Base-by-base conservation (phyloP, 2,113 vertebrate genomes). In the Sylvilagus bachmani region DNA sequence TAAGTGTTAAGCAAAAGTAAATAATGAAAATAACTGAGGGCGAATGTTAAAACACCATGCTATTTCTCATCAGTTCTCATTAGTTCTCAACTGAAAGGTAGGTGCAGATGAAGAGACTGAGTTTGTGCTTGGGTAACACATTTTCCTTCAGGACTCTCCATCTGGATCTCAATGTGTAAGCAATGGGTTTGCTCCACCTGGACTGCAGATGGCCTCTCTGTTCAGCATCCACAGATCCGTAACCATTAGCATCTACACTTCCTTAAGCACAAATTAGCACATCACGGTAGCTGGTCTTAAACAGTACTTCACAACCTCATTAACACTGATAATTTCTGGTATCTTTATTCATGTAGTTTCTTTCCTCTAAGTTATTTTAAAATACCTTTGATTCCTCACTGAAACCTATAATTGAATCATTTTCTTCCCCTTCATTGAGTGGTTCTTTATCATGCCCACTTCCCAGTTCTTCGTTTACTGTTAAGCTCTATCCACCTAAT, bases 321-420 rank as follows among this genome's bases (percentile, higher is more conserved):
- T 61, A 53, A 17, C 6, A 58, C 25, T 88, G 66, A 31, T 82
- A 21, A 88, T 64, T 92, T 58, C 61, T 62, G 24, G 17, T 31
- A 70, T 49, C 44, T 90, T 82, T 88, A 81, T 51, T 93, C 67
- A 44, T 19, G 71, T 31, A 38, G 27, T 64, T 78, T 71, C 12
- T 85, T 80, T 88, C 82, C 69, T 80, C 21, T 78, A 64, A 27
- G 2, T 74, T 79, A 0, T 8, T 92, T 85, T 17, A 14, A 82
- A 71, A 49, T 86, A 61, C 31, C 33, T 81, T 84, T 66, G n/a
- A 71, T 92, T 51, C 12, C 49, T 81, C n/a, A n/a, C 24, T 85
- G 4, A 44, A 88, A 92, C 79, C 69, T 94, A 9, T 80, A 86
- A 89, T 58, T 89, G 51, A 85, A 78, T 80, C 22, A 8, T 71